phyloP scores from a whole-genome alignment of 2,113 vertebrate genomes.

The Ammodytes marinus region DNA sequence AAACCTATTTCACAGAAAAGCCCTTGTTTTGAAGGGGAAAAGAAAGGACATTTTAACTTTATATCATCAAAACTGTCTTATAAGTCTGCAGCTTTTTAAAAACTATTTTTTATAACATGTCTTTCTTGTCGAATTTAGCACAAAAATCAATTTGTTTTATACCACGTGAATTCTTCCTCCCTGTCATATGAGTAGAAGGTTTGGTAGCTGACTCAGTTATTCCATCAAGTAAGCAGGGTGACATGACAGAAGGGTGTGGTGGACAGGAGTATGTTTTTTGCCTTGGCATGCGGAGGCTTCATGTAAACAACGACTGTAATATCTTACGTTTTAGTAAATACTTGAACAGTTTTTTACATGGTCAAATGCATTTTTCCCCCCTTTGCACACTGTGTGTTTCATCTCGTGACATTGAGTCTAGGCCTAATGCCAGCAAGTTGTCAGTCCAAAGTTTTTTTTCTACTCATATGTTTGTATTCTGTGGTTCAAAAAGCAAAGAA shows the following conservation, averaged over 20 bases:
- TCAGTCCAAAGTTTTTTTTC: neutral
- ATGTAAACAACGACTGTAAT: neutral
- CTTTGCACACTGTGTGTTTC: neutral
- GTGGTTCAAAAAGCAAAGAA: neutral
- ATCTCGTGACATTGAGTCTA: neutral
- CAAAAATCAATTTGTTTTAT: neutral
- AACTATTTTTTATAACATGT: neutral
- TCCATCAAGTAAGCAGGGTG: constrained; percentile 4
- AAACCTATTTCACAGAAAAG: neutral
- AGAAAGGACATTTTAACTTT: neutral
- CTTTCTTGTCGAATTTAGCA: neutral
- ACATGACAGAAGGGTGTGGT: neutral
- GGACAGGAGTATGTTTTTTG: neutral
- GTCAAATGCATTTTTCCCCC: neutral
- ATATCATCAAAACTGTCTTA: neutral
- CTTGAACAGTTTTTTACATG: neutral
- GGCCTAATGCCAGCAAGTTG: neutral
- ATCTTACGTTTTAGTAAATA: neutral
- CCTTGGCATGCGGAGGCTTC: neutral
- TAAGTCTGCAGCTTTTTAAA: neutral
- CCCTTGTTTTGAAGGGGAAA: neutral
- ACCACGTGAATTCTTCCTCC: neutral
- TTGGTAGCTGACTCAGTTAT: constrained; percentile 6
- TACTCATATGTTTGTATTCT: neutral
- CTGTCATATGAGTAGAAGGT: neutral